Evolutionary conservation across 2,797 vertebrate genomes (phyloP).

Genomic region (Scyliorhinus canicula): DNA sequence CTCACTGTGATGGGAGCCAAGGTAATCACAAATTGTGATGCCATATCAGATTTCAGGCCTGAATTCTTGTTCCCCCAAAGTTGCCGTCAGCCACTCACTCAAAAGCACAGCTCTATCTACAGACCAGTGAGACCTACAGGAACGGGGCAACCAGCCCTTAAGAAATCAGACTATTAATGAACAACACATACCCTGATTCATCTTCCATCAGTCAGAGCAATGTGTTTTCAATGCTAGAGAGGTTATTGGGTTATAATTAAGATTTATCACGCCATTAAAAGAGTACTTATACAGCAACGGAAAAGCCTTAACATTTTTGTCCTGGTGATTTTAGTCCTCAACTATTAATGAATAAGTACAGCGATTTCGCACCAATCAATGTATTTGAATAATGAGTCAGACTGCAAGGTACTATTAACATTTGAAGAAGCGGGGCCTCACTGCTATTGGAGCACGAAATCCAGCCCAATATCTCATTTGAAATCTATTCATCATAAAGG

Average conservation of each 20-base stretch:
- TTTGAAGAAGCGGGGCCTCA: background rate
- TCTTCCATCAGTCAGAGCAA: background rate
- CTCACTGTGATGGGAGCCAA: too few relatives aligned
- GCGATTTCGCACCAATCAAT: background rate
- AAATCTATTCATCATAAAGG: background rate
- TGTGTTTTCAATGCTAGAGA: background rate
- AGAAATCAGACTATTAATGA: background rate
- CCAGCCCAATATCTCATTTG: background rate
- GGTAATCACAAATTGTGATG: too few relatives aligned
- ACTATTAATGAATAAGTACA: background rate
- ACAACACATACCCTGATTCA: background rate
- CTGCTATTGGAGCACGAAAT: background rate
- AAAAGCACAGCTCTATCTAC: too few relatives aligned
- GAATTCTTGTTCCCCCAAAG: too few relatives aligned
- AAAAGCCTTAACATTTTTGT: background rate
- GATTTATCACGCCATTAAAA: too few relatives aligned
- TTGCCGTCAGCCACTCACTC: too few relatives aligned
- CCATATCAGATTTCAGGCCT: too few relatives aligned
- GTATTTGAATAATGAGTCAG: background rate
- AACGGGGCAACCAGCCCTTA: too few relatives aligned
- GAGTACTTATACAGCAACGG: background rate
- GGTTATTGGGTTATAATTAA: too few relatives aligned
- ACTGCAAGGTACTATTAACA: background rate
- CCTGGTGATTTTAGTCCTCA: background rate
- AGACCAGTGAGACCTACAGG: too few relatives aligned